A percentile compares a stretch with the other conserved stretches of the same genome.
Evolutionary conservation across 2,113 vertebrate genomes (phyloP).

Genomic region (Callorhinus ursinus): DNA sequence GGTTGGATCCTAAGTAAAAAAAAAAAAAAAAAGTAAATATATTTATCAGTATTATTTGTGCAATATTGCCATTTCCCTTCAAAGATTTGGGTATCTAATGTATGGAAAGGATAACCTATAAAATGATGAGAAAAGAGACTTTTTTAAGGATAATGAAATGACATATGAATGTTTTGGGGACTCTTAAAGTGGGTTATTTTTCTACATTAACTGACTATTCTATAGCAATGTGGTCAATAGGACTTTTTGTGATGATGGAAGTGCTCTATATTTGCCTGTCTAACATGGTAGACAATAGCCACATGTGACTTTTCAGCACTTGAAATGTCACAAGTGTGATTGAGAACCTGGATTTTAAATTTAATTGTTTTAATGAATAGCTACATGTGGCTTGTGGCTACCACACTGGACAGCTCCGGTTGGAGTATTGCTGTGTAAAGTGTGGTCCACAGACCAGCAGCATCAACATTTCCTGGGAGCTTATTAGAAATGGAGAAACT

Average conservation of each 20-base stretch:
- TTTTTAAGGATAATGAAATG: not conserved
- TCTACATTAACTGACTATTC: not conserved
- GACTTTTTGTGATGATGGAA: not conserved
- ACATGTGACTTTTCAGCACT: not conserved
- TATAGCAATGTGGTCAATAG: not conserved
- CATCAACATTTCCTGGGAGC: not conserved
- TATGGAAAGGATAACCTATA: not conserved
- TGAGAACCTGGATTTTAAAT: not conserved
- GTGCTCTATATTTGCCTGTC: too few species aligned
- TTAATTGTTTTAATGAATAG: not conserved
- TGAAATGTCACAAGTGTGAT: not conserved
- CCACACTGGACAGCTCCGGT: not conserved
- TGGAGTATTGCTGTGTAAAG: not conserved
- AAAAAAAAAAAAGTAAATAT: not conserved
- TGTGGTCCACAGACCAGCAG: fast-evolving
- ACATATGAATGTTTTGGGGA: not conserved
- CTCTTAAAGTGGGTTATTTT: not conserved
- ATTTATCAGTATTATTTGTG: not conserved
- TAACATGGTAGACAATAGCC: not conserved
- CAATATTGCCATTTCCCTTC: not conserved
- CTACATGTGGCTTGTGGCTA: not conserved
- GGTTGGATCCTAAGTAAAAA: not conserved
- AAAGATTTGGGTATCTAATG: not conserved
- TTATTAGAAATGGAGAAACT: not conserved
- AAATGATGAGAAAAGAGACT: not conserved